Base-by-base conservation (phyloP, 2,888 invertebrate genomes). In the Aradus depressus region DNA sequence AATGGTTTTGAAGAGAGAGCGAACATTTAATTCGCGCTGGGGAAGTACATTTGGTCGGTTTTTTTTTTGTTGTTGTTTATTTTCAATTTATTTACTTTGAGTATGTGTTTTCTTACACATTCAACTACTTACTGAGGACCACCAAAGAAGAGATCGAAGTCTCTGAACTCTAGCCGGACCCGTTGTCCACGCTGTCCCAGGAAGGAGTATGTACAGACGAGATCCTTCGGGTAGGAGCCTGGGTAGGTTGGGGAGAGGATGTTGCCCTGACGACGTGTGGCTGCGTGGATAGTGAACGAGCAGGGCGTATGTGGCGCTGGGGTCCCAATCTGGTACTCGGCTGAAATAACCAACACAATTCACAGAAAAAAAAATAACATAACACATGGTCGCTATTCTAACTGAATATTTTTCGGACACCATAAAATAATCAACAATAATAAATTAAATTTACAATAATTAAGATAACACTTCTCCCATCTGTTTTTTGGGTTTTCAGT, bases 241-340 rank as follows among this genome's bases (percentile, higher is more conserved):
- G 98, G 98, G 75, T 98, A 98, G 57, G 98, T 98, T 57, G 97
- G 96, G 53, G 97, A 93, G 65, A 92, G 75, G 64, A 98, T 83
- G 65, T 81, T 78, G 49, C 97, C 97, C 58, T 81, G 82, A 65
- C 81, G 80, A 62, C 76, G 76, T 51, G 69, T 68, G 63, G 75
- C 75, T 59, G 81, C 79, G 66, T 87, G 81, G 65, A 92, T 84
- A 65, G 81, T 80, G 73, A 85, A 89, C 67, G 87, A 87, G 75
- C 95, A 96, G 63, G 87, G 79, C 55, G 84, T 81, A 66, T 84
- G 82, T 60, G 87, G 84, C 60, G 85, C 79, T 62, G 87, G 88
- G 58, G 86, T 84, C 60, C 95, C 95, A 68, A 93, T 81, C 70
- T 87, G 84, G 77, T 84, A 93, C 68, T 89, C 90, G 74, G 85